These are phyloP conservation scores for Molossus molossus DNA, from an alignment of 2,797 vertebrate species.

Conservation along the genomic window DNA sequence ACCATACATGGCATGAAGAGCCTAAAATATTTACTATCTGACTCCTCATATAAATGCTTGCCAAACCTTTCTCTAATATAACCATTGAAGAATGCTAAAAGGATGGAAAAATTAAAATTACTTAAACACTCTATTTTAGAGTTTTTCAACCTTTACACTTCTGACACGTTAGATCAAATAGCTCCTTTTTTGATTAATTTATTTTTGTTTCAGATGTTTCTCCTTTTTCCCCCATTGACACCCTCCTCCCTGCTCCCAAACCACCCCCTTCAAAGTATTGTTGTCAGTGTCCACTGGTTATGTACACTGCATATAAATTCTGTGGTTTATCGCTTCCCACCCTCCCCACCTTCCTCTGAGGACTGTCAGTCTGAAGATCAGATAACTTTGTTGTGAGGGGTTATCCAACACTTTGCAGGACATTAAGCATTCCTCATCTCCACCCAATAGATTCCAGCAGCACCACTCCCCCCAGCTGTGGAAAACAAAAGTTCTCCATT, in stretches of 20 bases:
- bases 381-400: background rate
- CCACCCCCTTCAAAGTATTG: too few relatives aligned
- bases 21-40: background rate
- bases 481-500: background rate
- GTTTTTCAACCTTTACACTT: conserved; percentile 35
- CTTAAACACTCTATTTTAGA: background rate
- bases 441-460: background rate
- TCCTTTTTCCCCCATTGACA: too few relatives aligned
- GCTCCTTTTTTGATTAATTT: background rate
- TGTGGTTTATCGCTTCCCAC: too few relatives aligned
- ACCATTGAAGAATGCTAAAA: background rate
- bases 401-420: background rate
- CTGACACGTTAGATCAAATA: background rate
- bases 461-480: background rate
- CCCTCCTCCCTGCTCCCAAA: too few relatives aligned
- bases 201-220: too few relatives aligned
- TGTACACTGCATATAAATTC: too few relatives aligned
- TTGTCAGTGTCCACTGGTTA: too few relatives aligned
- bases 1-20: background rate
- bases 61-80: background rate
- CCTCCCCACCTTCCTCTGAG: too few relatives aligned
- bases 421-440: background rate
- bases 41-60: background rate
- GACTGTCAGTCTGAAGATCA: too few relatives aligned
- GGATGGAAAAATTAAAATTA: background rate